Conservation (phyloP, 1,140 invertebrate species). For the Tetragonula clypearis region DNA sequence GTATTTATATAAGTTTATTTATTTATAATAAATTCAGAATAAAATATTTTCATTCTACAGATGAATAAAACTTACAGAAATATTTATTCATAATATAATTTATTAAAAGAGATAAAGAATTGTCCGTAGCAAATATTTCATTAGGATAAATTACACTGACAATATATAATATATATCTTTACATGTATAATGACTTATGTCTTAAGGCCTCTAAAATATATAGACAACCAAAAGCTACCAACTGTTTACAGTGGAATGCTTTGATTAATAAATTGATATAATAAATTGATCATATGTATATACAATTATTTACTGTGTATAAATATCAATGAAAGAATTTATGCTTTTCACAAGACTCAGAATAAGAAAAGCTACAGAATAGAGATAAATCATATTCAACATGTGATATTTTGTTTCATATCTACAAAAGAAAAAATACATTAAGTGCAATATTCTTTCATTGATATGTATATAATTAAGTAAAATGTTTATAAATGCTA, state of each 20-base stretch:
- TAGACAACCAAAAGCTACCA: slow-evolving; percentile 66
- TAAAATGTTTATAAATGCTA: slow-evolving; percentile 78
- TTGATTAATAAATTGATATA: slow-evolving; percentile 65
- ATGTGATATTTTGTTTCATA: slow-evolving; percentile 7
- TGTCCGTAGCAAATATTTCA: slow-evolving; percentile 64
- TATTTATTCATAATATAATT: slow-evolving; percentile 64
- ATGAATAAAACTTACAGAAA: slow-evolving; percentile 24
- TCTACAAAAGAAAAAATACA: slow-evolving; percentile 1
- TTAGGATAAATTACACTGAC: slow-evolving; percentile 58
- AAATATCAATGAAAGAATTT: slow-evolving; percentile 73
- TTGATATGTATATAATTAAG: slow-evolving; percentile 63
- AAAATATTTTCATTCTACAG: not conserved
- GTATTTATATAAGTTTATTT: not conserved
- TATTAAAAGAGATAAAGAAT: slow-evolving; percentile 69
- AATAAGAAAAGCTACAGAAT: slow-evolving; percentile 18
- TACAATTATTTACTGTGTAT: slow-evolving; percentile 76
- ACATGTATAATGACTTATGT: slow-evolving; percentile 52
- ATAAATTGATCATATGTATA: slow-evolving; percentile 69
- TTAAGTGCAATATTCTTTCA: slow-evolving; percentile 51
- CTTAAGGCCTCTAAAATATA: slow-evolving; percentile 61
- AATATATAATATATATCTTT: slow-evolving; percentile 61
- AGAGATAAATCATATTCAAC: slow-evolving; percentile 46
- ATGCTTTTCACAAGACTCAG: slow-evolving; percentile 50
- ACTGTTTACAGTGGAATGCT: slow-evolving; percentile 73
- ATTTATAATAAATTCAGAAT: not conserved